Evolutionary conservation across 2,888 invertebrate genomes (phyloP).

Genomic region (Caenorhabditis parvicauda): DNA sequence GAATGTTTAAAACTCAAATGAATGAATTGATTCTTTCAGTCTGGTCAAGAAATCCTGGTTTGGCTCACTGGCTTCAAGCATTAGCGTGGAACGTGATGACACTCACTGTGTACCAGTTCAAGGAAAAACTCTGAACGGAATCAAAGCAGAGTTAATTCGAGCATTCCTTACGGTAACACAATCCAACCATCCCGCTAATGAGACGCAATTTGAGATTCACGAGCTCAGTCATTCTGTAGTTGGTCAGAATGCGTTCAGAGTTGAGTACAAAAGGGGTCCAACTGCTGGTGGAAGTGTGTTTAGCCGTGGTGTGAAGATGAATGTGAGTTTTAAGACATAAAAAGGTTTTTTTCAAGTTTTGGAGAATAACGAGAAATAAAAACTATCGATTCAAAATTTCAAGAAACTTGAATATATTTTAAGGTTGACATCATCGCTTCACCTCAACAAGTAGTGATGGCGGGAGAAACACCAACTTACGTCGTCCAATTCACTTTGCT

Average conservation of each 20-base stretch:
- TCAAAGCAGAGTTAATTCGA: conserved; percentile 96
- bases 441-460: conserved; percentile 37
- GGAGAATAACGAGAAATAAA: not conserved
- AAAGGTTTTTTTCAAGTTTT: not conserved
- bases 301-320: conserved; percentile 62
- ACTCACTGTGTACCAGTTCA: conserved; percentile 93
- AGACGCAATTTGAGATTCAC: conserved; percentile 74
- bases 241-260: conserved; percentile 94
- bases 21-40: conserved; percentile 44
- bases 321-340: conserved; percentile 28
- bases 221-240: conserved; percentile 95
- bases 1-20: not conserved
- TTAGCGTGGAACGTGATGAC: conserved; percentile 80
- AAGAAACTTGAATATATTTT: conserved; percentile 3
- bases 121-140: conserved; percentile 90
- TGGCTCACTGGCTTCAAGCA: conserved; percentile 87
- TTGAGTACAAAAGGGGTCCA: conserved; percentile 89
- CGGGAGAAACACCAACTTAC: conserved; percentile 52
- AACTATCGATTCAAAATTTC: too few relatives aligned
- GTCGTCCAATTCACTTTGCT: conserved; percentile 61
- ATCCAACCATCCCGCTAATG: not conserved
- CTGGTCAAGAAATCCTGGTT: conserved; percentile 98
- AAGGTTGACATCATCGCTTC: conserved; percentile 49
- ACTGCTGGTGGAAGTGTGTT: conserved; percentile 70
- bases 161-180: conserved; percentile 87